A percentile compares a stretch with the other conserved stretches of the same genome.
These are phyloP conservation scores for Julus scanicus DNA, from an alignment of 2,888 invertebrate genomes.

Conservation along the genomic window DNA sequence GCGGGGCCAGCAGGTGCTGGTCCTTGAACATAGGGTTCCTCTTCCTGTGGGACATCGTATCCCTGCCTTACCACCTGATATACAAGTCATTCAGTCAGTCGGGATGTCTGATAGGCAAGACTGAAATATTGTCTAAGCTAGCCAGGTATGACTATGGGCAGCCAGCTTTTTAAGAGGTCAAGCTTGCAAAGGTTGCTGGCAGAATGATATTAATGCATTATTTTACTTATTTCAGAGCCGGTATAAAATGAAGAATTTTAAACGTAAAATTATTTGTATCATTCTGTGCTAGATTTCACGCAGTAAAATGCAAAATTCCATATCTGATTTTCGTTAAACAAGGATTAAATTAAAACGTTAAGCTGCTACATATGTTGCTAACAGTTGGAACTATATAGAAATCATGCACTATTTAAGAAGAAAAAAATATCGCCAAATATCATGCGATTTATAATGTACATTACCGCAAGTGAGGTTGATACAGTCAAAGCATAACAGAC, in stretches of 20 bases:
- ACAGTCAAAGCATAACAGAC: neutral
- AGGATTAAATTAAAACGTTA: neutral
- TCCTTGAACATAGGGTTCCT: neutral
- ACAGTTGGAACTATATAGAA: neutral
- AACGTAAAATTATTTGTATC: neutral
- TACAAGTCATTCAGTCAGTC: neutral
- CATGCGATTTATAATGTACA: neutral
- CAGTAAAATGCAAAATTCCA: neutral
- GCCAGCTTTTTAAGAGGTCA: neutral
- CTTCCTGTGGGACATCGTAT: conserved; percentile 40
- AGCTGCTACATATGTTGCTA: neutral
- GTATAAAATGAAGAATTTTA: neutral
- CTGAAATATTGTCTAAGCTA: neutral
- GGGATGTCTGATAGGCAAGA: neutral
- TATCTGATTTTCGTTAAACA: neutral
- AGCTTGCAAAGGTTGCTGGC: neutral
- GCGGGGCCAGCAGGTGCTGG: conserved; percentile 30
- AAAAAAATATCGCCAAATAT: neutral
- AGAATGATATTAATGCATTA: neutral
- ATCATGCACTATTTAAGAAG: neutral
- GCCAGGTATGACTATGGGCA: neutral
- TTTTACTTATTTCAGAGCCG: neutral
- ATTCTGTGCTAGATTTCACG: neutral
- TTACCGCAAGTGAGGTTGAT: conserved; percentile 24
- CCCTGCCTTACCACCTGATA: conserved; percentile 50